Percentiles rank a stretch among this genome's conserved stretches.
phyloP scores from a whole-genome alignment of 2,113 vertebrate species.

The Prionailurus bengalensis region DNA sequence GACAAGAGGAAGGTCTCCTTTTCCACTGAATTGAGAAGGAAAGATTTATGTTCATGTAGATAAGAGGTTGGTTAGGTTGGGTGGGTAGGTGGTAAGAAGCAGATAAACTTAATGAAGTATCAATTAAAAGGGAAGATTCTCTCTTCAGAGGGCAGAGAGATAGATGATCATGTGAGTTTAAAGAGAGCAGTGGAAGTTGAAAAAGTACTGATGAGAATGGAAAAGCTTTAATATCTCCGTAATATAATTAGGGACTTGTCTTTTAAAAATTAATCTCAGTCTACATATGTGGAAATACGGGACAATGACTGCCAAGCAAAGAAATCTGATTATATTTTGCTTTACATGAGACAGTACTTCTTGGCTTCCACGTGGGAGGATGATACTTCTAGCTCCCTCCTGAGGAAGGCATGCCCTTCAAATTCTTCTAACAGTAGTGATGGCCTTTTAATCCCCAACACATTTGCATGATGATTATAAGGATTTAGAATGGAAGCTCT shows the following conservation, averaged over 20 bases:
- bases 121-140: slow-evolving; percentile 27
- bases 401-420: slow-evolving; percentile 49
- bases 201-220: slow-evolving; percentile 38
- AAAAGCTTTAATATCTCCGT: not conserved
- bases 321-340: slow-evolving; percentile 41
- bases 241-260: slow-evolving; percentile 11
- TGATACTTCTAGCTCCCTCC: not conserved
- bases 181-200: not conserved
- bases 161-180: slow-evolving; percentile 45
- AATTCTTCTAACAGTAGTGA: slow-evolving; percentile 34
- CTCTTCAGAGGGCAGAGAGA: not conserved
- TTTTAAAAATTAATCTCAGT: slow-evolving; percentile 33
- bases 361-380: slow-evolving; percentile 9
- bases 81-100: not conserved
- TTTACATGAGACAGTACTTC: slow-evolving; percentile 41
- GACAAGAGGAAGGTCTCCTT: not conserved
- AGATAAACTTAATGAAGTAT: not conserved
- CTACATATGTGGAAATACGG: slow-evolving; percentile 8
- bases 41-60: not conserved
- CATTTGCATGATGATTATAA: slow-evolving; percentile 7
- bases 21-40: not conserved
- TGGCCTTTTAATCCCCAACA: slow-evolving; percentile 1
- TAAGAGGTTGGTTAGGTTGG: not conserved
- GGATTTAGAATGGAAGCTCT: slow-evolving; percentile 39
- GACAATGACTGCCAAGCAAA: slow-evolving; percentile 41